Conservation (phyloP, 1,140 invertebrate genomes). For the Eriocheir sinensis region DNA sequence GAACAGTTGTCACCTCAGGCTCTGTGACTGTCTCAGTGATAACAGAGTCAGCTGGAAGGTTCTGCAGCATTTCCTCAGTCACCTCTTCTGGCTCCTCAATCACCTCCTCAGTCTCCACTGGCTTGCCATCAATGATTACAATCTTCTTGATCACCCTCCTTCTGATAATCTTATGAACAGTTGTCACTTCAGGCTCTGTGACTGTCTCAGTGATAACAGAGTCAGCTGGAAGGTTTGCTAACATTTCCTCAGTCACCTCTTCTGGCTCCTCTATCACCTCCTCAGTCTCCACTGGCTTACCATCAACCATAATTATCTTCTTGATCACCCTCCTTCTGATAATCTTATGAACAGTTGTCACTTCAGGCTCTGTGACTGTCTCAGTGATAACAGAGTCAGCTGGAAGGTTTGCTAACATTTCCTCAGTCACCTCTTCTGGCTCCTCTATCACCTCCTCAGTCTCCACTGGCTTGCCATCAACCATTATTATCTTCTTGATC, state of each 20-base stretch:
- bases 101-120: constrained; percentile 43
- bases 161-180: constrained; percentile 39
- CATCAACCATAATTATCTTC: constrained; percentile 43
- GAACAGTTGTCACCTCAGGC: constrained; percentile 11
- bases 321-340: constrained; percentile 42
- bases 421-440: constrained; percentile 18
- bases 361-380: constrained; percentile 42
- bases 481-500: background rate
- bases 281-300: constrained; percentile 45
- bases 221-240: constrained; percentile 31
- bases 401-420: background rate
- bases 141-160: constrained; percentile 46
- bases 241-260: constrained; percentile 51
- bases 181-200: constrained; percentile 53
- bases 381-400: constrained; percentile 35
- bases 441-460: constrained; percentile 55
- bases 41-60: constrained; percentile 26
- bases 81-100: constrained; percentile 34
- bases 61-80: constrained; percentile 30
- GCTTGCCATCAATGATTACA: constrained; percentile 41
- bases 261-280: constrained; percentile 49
- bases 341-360: constrained; percentile 36
- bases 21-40: constrained; percentile 18
- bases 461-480: constrained; percentile 51
- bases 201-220: constrained; percentile 46